A percentile compares a stretch with the other conserved stretches of the same genome.
phyloP scores from a whole-genome alignment of 2,797 vertebrate species.

The Sebastes cheni region DNA sequence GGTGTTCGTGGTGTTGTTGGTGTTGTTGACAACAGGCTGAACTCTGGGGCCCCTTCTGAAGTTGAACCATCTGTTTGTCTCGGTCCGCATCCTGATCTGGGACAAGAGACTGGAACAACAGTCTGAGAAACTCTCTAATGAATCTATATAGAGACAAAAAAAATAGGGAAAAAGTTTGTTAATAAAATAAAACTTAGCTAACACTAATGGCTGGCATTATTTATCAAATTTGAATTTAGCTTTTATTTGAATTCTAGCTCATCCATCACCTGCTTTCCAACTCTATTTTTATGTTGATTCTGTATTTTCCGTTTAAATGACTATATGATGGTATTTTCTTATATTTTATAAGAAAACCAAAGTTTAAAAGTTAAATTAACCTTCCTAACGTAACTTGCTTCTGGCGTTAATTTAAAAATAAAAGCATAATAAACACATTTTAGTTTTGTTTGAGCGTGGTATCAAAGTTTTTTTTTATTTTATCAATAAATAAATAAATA shows the following conservation, averaged over 20 bases:
- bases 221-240: not conserved
- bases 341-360: not conserved
- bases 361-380: not conserved
- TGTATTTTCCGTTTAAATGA: too few relatives aligned
- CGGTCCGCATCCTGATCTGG: not conserved
- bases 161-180: accelerated
- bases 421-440: not conserved
- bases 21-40: accelerated
- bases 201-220: not conserved
- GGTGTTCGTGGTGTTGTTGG: accelerated
- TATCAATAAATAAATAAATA: not conserved
- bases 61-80: not conserved
- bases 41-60: not conserved
- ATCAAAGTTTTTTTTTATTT: not conserved
- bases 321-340: not conserved
- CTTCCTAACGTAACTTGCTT: not conserved
- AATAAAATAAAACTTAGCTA: too few relatives aligned
- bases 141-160: not conserved
- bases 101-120: not conserved
- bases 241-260: not conserved
- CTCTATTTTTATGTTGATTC: too few relatives aligned
- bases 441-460: not conserved
- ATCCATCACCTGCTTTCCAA: too few relatives aligned
- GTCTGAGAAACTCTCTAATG: accelerated
- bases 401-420: not conserved